phyloP scores from a whole-genome alignment of 2,888 invertebrate genomes.

The Brassicogethes aeneus region DNA sequence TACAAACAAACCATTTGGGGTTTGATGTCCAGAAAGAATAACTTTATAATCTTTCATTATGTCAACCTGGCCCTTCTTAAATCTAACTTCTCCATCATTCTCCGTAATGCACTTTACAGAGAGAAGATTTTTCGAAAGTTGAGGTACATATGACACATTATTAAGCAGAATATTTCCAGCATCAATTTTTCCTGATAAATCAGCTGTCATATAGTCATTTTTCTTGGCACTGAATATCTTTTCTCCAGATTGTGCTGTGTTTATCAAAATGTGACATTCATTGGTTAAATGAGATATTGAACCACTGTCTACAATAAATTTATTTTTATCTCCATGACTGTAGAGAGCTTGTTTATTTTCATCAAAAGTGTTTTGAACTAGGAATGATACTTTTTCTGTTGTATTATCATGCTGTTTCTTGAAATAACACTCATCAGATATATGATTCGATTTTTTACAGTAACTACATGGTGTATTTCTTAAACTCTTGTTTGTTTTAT shows the following conservation, averaged over 20 bases:
- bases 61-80: slow-evolving; percentile 15
- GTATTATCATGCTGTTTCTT: too few relatives aligned
- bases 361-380: too few relatives aligned
- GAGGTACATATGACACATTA: slow-evolving; percentile 20
- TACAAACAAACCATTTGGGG: too few relatives aligned
- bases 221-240: slow-evolving; percentile 12
- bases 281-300: slow-evolving; percentile 11
- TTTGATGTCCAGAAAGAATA: too few relatives aligned
- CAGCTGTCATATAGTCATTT: slow-evolving; percentile 9
- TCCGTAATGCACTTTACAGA: too few relatives aligned
- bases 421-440: too few relatives aligned
- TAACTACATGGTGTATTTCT: background rate
- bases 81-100: slow-evolving; percentile 20
- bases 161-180: slow-evolving; percentile 11
- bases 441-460: slow-evolving; percentile 4
- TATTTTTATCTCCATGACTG: too few relatives aligned
- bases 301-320: slow-evolving; percentile 10
- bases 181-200: slow-evolving; percentile 10
- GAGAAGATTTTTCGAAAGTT: too few relatives aligned
- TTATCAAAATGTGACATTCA: slow-evolving; percentile 6
- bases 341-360: too few relatives aligned
- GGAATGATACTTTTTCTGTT: too few relatives aligned
- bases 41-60: slow-evolving; percentile 16
- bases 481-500: too few relatives aligned
- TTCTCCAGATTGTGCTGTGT: slow-evolving; percentile 2